A percentile compares a stretch with the other conserved stretches of the same genome.
Conservation (phyloP, 2,113 vertebrate genomes). For the Chrysochloris asiatica region DNA sequence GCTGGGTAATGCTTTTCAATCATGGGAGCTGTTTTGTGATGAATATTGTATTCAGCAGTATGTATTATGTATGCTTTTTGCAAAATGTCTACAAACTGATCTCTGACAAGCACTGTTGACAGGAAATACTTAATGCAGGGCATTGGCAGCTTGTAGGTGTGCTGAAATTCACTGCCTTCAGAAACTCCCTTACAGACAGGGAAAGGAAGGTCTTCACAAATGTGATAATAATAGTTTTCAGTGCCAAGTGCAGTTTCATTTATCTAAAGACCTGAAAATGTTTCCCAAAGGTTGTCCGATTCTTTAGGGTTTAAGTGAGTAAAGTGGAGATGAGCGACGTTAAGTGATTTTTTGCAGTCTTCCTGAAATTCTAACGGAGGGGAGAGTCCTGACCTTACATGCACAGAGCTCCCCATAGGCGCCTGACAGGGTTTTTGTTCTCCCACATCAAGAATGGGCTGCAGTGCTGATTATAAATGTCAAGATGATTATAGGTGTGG, state of each 20-base stretch:
- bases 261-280: conserved; percentile 40
- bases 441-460: not conserved
- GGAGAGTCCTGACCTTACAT: not conserved
- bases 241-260: conserved; percentile 50
- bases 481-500: conserved; percentile 2
- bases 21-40: conserved; percentile 60
- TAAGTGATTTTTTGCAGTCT: conserved; percentile 46
- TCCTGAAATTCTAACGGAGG: not conserved
- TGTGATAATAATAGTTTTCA: conserved; percentile 47
- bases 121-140: conserved; percentile 65
- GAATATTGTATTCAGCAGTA: conserved; percentile 68
- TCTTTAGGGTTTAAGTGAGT: conserved; percentile 50
- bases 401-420: not conserved
- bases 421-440: not conserved
- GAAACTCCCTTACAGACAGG: not conserved
- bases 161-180: conserved; percentile 22
- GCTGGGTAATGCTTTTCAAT: conserved; percentile 53
- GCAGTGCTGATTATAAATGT: conserved; percentile 3
- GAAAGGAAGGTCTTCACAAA: conserved; percentile 45
- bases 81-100: conserved; percentile 73
- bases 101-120: conserved; percentile 66
- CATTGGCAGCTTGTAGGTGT: conserved; percentile 41
- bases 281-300: conserved; percentile 12
- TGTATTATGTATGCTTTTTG: conserved; percentile 68
- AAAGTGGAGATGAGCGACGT: conserved; percentile 44